Percentiles rank a stretch among this genome's conserved stretches.
These are phyloP conservation scores for Amphipyra tragopoginis DNA, from an alignment of 2,888 invertebrate genomes.

Conservation along the genomic window DNA sequence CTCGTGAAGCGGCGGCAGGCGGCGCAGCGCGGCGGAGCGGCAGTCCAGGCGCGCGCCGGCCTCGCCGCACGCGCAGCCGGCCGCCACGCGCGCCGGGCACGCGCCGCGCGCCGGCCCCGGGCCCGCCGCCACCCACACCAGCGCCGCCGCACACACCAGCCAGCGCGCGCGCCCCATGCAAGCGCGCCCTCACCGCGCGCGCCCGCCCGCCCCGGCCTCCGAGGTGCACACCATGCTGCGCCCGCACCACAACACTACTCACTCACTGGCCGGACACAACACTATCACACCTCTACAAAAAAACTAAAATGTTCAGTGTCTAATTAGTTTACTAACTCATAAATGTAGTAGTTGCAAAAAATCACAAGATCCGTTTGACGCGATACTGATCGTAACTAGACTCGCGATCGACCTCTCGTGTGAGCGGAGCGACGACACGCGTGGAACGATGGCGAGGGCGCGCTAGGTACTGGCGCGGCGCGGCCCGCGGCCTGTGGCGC, in stretches of 20 bases:
- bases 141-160: slow-evolving; percentile 31
- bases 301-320: neutral
- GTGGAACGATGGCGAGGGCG: slow-evolving; percentile 6
- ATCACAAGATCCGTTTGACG: neutral
- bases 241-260: slow-evolving; percentile 8
- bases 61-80: slow-evolving; percentile 73
- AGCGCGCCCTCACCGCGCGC: slow-evolving; percentile 26
- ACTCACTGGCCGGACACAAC: neutral
- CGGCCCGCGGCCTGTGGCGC: slow-evolving; percentile 6
- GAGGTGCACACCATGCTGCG: neutral
- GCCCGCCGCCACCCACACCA: slow-evolving; percentile 15
- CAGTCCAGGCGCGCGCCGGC: slow-evolving; percentile 73
- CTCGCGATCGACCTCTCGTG: slow-evolving; percentile 18
- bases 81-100: slow-evolving; percentile 63
- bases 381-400: slow-evolving; percentile 34
- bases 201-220: neutral
- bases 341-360: neutral
- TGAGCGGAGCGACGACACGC: neutral
- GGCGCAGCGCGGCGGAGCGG: slow-evolving; percentile 72
- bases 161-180: slow-evolving; percentile 38
- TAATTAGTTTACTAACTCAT: neutral
- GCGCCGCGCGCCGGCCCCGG: slow-evolving; percentile 31
- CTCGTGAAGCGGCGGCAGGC: slow-evolving; percentile 75
- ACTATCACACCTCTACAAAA: neutral
- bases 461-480: slow-evolving; percentile 37